These are phyloP conservation scores for Anoura caudifer DNA, from an alignment of 2,113 vertebrate genomes.

Conservation along the genomic window DNA sequence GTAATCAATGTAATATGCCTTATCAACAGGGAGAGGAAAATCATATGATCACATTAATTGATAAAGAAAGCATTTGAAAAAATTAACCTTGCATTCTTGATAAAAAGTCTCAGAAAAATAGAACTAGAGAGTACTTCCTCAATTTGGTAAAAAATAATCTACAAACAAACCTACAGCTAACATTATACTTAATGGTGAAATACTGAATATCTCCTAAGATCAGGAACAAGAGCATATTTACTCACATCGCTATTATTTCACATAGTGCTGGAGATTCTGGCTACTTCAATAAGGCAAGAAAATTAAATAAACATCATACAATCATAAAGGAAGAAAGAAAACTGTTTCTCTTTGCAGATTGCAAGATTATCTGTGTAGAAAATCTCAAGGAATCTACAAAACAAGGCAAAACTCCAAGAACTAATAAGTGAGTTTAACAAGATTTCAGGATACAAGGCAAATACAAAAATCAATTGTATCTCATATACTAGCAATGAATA, in stretches of 20 bases:
- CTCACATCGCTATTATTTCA: background rate
- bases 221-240: background rate
- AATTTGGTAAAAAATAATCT: background rate
- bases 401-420: background rate
- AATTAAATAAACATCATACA: background rate
- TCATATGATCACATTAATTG: background rate
- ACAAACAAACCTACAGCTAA: background rate
- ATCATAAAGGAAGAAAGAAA: background rate
- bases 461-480: background rate
- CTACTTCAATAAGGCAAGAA: background rate
- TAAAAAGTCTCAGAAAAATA: conserved; percentile 7
- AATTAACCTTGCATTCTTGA: background rate
- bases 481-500: background rate
- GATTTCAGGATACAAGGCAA: background rate
- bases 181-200: background rate
- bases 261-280: background rate
- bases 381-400: background rate
- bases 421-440: background rate
- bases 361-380: background rate
- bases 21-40: background rate
- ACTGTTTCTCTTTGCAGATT: background rate
- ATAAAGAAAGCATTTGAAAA: background rate
- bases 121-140: background rate
- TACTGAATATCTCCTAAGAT: background rate
- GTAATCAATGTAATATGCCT: background rate